Base-by-base conservation (phyloP, 2,797 vertebrate species). In the Clarias platycephalus region DNA sequence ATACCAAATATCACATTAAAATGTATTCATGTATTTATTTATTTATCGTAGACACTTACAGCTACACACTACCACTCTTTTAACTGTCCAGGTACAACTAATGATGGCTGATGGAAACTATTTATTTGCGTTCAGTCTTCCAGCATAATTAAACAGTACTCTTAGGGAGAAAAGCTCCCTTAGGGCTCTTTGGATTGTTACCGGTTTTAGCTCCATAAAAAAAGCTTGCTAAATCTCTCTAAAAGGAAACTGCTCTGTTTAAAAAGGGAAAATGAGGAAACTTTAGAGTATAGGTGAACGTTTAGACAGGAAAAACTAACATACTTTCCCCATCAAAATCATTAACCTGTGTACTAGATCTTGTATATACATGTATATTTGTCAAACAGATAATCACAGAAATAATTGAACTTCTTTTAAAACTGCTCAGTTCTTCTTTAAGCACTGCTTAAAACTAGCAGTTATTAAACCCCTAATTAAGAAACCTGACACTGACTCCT, bases 1-100 rank as follows among this genome's bases (percentile, higher is more conserved):
- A 77, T 18, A 62, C 57, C 24, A 74, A 84, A 80, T 28, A 74
- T 81, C 28, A 28, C 28, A 80, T 28, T 37, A 64, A 64, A 84
- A 28, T 26, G 37, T 12, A 31, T 55, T 16, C 58, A 49, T 49
- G 0, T 12, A 70, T 57, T 31, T 67, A 18, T 26, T 74, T 71
- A n/a, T n/a, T 44, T n/a, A 10, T 44, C 28, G 6, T 74, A 53
- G 44, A 53, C 6, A 3, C 71, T 76, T 10, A 76, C 28, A 6
- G 24, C 20, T 22, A 26, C n/a, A 53, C 72, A 57, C 26, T 57
- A 31, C 3, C n/a, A n/a, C 40, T 68, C 22, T 44, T 24, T 71
- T 70, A 22, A 37, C n/a, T 24, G 18, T 24, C 10, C 76, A 63
- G 4, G 0, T 63, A 40, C n/a, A 78, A n/a, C 12, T 60, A 57